Evolutionary conservation across 2,888 invertebrate species (phyloP).

Genomic region (Pedicia rivosa): DNA sequence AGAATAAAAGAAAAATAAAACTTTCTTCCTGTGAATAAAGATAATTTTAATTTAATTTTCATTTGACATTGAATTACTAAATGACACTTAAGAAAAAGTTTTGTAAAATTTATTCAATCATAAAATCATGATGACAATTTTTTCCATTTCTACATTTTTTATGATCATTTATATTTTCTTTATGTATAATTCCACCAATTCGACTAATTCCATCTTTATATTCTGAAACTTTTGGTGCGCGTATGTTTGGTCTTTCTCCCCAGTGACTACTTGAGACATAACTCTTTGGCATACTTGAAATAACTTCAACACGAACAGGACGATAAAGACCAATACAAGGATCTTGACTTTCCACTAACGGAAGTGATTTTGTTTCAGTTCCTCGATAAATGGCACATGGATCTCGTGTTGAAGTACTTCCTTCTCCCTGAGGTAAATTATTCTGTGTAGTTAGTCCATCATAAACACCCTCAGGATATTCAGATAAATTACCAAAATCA

Average conservation of each 20-base stretch:
- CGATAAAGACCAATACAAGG: not conserved
- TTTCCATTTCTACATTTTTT: conserved; percentile 19
- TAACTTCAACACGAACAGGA: not conserved
- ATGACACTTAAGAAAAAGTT: no score
- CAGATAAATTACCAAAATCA: conserved; percentile 32
- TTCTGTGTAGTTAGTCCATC: conserved; percentile 14
- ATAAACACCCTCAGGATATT: conserved; percentile 25
- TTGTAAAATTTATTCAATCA: no score
- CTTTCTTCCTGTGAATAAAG: no score
- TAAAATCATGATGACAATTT: conserved; percentile 3
- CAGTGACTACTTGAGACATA: conserved; percentile 20
- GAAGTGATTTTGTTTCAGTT: not conserved
- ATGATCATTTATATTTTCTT: conserved; percentile 25
- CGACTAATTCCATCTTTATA: conserved; percentile 28
- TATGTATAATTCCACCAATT: conserved; percentile 22
- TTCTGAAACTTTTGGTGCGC: conserved; percentile 21
- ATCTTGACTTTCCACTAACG: not conserved
- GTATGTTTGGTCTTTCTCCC: conserved; percentile 15
- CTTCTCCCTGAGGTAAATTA: not conserved
- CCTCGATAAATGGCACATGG: not conserved
- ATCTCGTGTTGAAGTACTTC: not conserved
- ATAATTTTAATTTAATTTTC: no score
- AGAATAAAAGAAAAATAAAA: no score
- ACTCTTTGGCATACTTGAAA: not conserved
- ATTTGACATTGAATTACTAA: no score